Conservation (phyloP, 2,888 invertebrate genomes). For the Oconnorella tubifera region DNA sequence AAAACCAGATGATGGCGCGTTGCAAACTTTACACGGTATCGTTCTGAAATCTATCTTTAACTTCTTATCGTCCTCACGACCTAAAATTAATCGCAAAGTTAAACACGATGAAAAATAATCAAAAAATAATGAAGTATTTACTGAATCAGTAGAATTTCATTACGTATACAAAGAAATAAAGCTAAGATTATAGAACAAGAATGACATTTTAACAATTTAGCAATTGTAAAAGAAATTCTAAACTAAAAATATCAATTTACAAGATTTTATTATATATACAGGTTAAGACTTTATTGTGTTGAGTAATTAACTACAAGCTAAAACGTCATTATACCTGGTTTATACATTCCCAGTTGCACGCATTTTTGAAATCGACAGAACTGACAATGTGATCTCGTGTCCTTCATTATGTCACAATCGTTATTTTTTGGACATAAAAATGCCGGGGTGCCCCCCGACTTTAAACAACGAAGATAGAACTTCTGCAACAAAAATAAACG, state of each 20-base stretch:
- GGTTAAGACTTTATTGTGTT: too few relatives aligned
- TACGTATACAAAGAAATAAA: too few relatives aligned
- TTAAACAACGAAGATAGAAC: conserved; percentile 53
- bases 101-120: too few relatives aligned
- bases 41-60: conserved; percentile 35
- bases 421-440: conserved; percentile 49
- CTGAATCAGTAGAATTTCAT: too few relatives aligned
- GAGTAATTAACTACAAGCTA: neutral
- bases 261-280: too few relatives aligned
- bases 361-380: conserved; percentile 54
- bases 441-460: conserved; percentile 44
- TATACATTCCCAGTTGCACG: conserved; percentile 49
- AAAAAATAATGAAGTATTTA: too few relatives aligned
- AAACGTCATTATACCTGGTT: conserved; percentile 44
- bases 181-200: too few relatives aligned
- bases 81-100: conserved; percentile 22
- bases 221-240: too few relatives aligned
- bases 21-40: conserved; percentile 54
- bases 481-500: conserved; percentile 44
- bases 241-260: too few relatives aligned
- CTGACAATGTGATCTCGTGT: conserved; percentile 53
- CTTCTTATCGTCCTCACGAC: conserved; percentile 34
- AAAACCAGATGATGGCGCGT: conserved; percentile 53
- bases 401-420: conserved; percentile 50
- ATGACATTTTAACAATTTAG: too few relatives aligned